phyloP scores from a whole-genome alignment of 92 coral and sea anemone species.

The Siderastrea siderea region DNA sequence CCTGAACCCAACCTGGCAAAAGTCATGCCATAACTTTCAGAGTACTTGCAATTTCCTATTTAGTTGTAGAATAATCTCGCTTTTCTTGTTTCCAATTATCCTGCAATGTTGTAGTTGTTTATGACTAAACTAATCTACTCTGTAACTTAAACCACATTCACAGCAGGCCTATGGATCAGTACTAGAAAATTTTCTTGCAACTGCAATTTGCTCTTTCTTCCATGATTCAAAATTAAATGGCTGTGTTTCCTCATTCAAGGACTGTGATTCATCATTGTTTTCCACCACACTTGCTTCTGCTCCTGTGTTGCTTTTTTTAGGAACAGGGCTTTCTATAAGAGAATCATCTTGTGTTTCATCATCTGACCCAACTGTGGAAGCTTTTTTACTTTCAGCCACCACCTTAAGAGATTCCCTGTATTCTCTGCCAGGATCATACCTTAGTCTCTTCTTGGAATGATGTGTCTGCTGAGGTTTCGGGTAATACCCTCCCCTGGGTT shows the following conservation, averaged over 20 bases:
- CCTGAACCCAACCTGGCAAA: too few relatives aligned
- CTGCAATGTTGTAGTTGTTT: too few relatives aligned
- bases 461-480: slow-evolving; percentile 9
- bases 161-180: too few relatives aligned
- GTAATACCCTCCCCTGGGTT: slow-evolving; percentile 9
- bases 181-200: slow-evolving; percentile 15
- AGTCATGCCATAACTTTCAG: too few relatives aligned
- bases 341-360: slow-evolving; percentile 54
- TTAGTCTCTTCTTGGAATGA: background rate
- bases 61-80: too few relatives aligned
- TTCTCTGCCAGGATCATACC: slow-evolving; percentile 22
- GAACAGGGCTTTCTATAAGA: slow-evolving; percentile 11
- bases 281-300: slow-evolving; percentile 17
- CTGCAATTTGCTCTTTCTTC: slow-evolving; percentile 25
- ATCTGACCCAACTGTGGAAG: slow-evolving; percentile 18
- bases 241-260: slow-evolving; percentile 37
- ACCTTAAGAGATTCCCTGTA: slow-evolving; percentile 27
- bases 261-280: slow-evolving; percentile 22
- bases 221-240: slow-evolving; percentile 36
- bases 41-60: too few relatives aligned
- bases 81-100: too few relatives aligned
- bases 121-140: too few relatives aligned
- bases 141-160: too few relatives aligned
- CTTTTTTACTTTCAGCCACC: slow-evolving; percentile 6
- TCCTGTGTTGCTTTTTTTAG: slow-evolving; percentile 9